phyloP scores from a whole-genome alignment of 2,113 vertebrate genomes.

The Gavia stellata region DNA sequence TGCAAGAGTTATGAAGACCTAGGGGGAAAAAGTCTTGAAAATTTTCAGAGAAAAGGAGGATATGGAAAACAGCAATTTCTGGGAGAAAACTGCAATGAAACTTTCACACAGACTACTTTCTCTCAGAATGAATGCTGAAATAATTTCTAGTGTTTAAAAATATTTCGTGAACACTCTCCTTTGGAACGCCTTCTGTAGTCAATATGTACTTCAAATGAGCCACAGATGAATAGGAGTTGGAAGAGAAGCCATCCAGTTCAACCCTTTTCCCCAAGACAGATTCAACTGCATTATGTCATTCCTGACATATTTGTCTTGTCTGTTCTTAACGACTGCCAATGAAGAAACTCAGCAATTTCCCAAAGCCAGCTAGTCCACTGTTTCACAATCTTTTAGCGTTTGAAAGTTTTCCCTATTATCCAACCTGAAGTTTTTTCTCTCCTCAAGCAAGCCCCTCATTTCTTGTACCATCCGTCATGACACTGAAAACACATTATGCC shows the following conservation, averaged over 20 bases:
- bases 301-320: constrained; percentile 13
- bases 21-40: neutral
- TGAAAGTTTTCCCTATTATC: neutral
- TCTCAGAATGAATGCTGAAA: neutral
- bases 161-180: neutral
- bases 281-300: neutral
- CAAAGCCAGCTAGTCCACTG: neutral
- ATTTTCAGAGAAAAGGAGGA: neutral
- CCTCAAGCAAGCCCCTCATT: neutral
- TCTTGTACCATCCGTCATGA: neutral
- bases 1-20: neutral
- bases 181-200: neutral
- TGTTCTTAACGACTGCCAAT: neutral
- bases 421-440: neutral
- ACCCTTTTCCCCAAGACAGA: neutral
- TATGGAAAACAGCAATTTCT: neutral
- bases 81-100: neutral
- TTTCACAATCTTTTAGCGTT: neutral
- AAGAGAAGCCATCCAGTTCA: neutral
- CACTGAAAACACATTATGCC: neutral
- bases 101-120: neutral
- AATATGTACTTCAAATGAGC: neutral
- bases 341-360: neutral
- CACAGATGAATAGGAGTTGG: neutral
- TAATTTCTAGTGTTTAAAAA: neutral